Percentiles rank a stretch among this genome's conserved stretches.
Conservation (phyloP, 2,113 vertebrate genomes). For the Ivindomyrus marchei region DNA sequence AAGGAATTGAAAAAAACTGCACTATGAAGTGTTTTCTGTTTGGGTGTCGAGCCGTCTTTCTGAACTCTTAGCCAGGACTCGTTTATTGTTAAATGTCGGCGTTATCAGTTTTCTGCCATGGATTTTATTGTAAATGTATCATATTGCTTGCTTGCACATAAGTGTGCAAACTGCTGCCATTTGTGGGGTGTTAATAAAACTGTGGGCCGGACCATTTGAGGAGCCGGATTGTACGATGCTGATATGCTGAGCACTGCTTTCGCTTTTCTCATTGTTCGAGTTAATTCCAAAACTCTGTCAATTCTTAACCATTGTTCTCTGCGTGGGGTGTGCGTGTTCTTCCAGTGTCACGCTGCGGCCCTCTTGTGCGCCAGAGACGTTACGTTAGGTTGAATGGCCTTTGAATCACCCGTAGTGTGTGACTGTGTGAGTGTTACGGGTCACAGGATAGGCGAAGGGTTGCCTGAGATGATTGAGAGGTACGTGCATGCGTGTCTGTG, state of each 20-base stretch:
- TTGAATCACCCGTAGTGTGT: background rate
- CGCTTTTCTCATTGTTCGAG: background rate
- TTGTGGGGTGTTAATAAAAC: background rate
- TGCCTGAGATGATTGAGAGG: too few species aligned
- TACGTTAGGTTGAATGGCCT: background rate
- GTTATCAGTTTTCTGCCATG: background rate
- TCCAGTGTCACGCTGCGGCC: background rate
- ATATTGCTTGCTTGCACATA: background rate
- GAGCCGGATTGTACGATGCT: background rate
- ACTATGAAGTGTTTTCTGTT: background rate
- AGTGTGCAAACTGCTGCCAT: background rate
- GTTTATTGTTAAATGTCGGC: background rate
- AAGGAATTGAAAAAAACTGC: constrained; percentile 21
- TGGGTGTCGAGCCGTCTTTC: background rate
- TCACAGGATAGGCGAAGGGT: background rate
- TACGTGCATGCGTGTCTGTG: background rate
- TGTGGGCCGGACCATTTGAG: background rate
- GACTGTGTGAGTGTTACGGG: background rate
- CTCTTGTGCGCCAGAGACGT: background rate
- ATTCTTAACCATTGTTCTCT: background rate
- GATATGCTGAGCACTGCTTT: background rate
- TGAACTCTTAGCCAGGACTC: background rate
- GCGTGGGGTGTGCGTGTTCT: background rate
- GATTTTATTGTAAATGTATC: background rate
- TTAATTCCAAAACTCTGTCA: background rate